Evolutionary conservation across 2,797 vertebrate genomes (phyloP).

Genomic region (Sebastes flavidus): DNA sequence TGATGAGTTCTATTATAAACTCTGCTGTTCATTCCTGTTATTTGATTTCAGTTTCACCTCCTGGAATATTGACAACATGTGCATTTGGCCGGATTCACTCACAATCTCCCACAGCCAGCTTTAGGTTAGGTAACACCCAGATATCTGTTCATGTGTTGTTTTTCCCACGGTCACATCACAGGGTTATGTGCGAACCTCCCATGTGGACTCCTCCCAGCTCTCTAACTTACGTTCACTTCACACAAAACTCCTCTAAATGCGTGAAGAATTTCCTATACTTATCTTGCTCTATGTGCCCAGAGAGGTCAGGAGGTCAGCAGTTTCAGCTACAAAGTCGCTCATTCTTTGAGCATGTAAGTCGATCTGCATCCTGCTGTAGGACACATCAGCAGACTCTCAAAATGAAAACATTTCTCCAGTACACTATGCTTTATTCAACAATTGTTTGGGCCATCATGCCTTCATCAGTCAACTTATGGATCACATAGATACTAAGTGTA

Average conservation of each 20-base stretch:
- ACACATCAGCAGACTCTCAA: not conserved
- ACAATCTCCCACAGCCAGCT: not conserved
- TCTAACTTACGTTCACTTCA: not conserved
- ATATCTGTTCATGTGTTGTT: conserved; percentile 43
- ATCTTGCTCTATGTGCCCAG: not conserved
- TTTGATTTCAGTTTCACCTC: not conserved
- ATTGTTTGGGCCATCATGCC: not conserved
- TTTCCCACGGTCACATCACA: conserved; percentile 48
- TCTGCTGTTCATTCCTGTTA: not conserved
- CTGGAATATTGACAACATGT: conserved; percentile 17
- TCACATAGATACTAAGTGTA: not conserved
- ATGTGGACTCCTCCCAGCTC: not conserved
- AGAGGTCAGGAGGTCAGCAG: not conserved
- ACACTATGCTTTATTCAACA: not conserved
- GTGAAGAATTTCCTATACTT: not conserved
- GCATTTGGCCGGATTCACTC: conserved; percentile 9
- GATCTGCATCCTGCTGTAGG: not conserved
- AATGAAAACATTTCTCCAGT: not conserved
- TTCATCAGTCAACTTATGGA: not conserved
- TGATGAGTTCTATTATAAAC: not conserved
- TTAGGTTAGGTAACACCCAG: conserved; percentile 22
- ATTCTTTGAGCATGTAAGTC: not conserved
- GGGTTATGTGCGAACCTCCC: not conserved
- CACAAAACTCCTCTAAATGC: not conserved
- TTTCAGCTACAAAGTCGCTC: not conserved